A percentile compares a stretch with the other conserved stretches of the same genome.
phyloP scores from a whole-genome alignment of 2,113 vertebrate genomes.

The Lagenorhynchus albirostris region DNA sequence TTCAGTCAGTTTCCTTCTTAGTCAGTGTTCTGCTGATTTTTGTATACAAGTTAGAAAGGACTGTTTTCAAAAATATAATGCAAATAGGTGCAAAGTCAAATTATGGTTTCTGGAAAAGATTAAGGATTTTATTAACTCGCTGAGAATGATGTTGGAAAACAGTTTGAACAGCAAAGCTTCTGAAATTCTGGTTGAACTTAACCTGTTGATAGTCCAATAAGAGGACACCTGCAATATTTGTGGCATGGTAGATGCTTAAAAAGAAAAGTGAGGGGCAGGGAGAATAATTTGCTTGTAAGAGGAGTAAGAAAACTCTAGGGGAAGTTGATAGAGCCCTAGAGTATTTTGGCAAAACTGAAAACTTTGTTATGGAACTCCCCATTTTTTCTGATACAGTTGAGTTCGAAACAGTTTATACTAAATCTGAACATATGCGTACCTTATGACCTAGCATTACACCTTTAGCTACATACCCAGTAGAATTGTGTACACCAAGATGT shows the following conservation, averaged over 20 bases:
- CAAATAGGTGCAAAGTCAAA: background rate
- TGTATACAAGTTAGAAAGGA: background rate
- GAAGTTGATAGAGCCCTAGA: background rate
- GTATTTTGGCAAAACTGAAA: background rate
- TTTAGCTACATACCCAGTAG: background rate
- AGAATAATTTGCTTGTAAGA: background rate
- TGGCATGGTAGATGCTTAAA: background rate
- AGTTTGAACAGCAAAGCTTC: background rate
- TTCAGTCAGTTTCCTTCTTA: background rate
- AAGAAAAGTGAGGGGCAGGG: background rate
- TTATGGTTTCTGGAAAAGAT: background rate
- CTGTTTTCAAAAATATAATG: background rate
- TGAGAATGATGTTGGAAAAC: background rate
- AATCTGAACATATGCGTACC: background rate
- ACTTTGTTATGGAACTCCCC: background rate
- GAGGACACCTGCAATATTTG: background rate
- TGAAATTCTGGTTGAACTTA: constrained; percentile 3
- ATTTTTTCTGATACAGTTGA: background rate
- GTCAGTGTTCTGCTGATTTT: background rate
- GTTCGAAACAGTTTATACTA: background rate
- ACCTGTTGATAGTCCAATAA: background rate
- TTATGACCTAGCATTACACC: background rate
- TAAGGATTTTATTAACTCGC: background rate
- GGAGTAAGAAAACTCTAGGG: background rate
- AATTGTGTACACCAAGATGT: background rate